Conservation (phyloP, 2,113 vertebrate genomes). For the Dermatemys mawii region DNA sequence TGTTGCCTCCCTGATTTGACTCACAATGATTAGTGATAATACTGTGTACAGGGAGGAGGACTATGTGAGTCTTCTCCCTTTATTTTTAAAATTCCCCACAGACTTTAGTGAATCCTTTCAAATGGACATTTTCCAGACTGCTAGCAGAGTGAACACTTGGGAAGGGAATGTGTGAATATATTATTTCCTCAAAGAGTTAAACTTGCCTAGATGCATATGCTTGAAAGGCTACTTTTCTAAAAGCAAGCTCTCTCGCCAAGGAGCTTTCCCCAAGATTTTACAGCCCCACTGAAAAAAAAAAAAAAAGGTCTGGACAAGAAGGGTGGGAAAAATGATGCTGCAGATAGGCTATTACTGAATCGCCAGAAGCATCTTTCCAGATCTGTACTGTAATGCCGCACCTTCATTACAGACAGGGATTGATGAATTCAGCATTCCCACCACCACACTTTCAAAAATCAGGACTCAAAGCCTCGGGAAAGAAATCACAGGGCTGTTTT, state of each 20-base stretch:
- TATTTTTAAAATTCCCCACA: background rate
- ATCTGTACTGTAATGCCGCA: background rate
- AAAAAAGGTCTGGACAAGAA: background rate
- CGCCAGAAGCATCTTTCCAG: background rate
- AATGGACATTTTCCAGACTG: background rate
- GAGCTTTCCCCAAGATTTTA: background rate
- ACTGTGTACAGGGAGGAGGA: background rate
- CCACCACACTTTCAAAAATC: background rate
- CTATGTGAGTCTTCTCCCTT: background rate
- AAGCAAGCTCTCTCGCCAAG: background rate
- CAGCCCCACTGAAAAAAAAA: background rate
- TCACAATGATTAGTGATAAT: background rate
- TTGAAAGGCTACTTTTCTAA: background rate
- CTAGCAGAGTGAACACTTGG: background rate
- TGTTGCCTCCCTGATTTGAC: background rate
- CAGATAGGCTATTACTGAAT: background rate
- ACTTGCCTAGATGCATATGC: background rate
- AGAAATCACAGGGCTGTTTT: background rate
- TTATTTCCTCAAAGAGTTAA: background rate
- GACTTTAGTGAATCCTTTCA: background rate
- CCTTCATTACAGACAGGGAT: background rate
- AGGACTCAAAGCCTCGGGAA: background rate
- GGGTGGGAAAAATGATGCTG: background rate
- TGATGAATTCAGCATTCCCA: background rate
- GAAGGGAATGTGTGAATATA: fast-evolving